These are phyloP conservation scores for Drosophila limbata DNA, from an alignment of 2,888 invertebrate species.

Conservation along the genomic window DNA sequence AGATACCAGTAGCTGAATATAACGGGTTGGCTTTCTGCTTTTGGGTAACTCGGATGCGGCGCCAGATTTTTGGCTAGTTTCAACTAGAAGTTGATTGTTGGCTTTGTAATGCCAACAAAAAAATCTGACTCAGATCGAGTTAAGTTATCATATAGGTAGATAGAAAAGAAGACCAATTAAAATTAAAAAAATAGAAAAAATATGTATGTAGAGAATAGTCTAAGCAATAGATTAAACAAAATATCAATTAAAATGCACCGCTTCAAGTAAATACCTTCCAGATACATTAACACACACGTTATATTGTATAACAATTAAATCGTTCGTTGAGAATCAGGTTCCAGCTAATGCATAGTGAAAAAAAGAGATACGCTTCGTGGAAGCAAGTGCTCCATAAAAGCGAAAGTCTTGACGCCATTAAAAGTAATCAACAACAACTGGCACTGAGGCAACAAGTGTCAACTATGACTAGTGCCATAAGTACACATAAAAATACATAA, in stretches of 20 bases:
- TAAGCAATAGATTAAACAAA: not conserved
- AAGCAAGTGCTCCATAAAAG: constrained; percentile 75
- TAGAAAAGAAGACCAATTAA: not conserved
- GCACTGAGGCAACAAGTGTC: constrained; percentile 68
- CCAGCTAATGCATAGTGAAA: constrained; percentile 41
- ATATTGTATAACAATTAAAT: constrained; percentile 19
- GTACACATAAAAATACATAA: constrained; percentile 58
- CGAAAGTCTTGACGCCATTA: constrained; percentile 82
- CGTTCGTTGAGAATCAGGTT: constrained; percentile 24
- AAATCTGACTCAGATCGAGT: not conserved
- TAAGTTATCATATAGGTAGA: not conserved
- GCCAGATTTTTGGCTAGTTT: constrained; percentile 30
- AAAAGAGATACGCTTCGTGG: constrained; percentile 62
- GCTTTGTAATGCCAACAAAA: constrained; percentile 15
- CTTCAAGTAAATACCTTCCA: not conserved
- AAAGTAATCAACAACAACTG: constrained; percentile 56
- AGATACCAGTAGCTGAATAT: constrained; percentile 33
- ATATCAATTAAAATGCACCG: not conserved
- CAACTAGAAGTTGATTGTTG: constrained; percentile 16
- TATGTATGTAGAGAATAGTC: no score
- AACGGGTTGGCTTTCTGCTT: constrained; percentile 11
- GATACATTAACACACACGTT: constrained; percentile 22
- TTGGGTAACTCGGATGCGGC: constrained; percentile 58
- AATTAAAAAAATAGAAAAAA: not conserved
- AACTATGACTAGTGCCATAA: constrained; percentile 78